Evolutionary conservation across 2,888 invertebrate genomes (phyloP).

Genomic region (Eupeodes latifasciatus): DNA sequence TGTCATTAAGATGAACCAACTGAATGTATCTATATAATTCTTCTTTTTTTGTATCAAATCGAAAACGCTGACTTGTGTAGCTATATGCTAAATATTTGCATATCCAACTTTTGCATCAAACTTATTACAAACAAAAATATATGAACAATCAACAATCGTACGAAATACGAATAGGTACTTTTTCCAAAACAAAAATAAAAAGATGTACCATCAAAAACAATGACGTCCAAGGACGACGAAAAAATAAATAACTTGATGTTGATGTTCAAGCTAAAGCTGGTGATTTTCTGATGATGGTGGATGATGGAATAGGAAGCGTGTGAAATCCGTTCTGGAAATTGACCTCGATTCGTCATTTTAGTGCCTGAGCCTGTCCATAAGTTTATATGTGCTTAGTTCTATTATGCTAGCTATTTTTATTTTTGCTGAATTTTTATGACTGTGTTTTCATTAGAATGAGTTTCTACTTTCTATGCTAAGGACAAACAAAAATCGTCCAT

Average conservation of each 20-base stretch:
- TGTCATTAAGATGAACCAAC: background rate
- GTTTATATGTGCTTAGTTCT: slow-evolving; percentile 19
- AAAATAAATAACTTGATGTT: slow-evolving; percentile 48
- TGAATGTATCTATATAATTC: too few species aligned
- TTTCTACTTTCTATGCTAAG: slow-evolving; percentile 45
- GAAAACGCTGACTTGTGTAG: slow-evolving; percentile 32
- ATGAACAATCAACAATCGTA: background rate
- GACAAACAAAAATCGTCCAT: slow-evolving; percentile 19
- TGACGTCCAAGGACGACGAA: slow-evolving; percentile 56
- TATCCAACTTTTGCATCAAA: slow-evolving; percentile 7
- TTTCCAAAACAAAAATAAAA: background rate
- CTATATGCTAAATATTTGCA: background rate
- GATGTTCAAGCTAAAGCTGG: slow-evolving; percentile 14
- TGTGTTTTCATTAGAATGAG: slow-evolving; percentile 47
- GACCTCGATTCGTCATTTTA: slow-evolving; percentile 74
- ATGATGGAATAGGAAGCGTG: slow-evolving; percentile 60
- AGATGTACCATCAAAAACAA: slow-evolving; percentile 1
- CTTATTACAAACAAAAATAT: background rate
- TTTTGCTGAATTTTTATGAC: slow-evolving; percentile 60
- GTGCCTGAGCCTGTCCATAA: slow-evolving; percentile 30
- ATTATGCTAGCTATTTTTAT: slow-evolving; percentile 39
- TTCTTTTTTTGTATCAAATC: slow-evolving; percentile 18
- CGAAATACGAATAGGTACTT: background rate
- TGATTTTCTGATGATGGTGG: slow-evolving; percentile 22
- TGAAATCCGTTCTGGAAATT: slow-evolving; percentile 65